A percentile compares a stretch with the other conserved stretches of the same genome.
Conservation (phyloP, 2,888 invertebrate genomes). For the Gerosis bhagava region DNA sequence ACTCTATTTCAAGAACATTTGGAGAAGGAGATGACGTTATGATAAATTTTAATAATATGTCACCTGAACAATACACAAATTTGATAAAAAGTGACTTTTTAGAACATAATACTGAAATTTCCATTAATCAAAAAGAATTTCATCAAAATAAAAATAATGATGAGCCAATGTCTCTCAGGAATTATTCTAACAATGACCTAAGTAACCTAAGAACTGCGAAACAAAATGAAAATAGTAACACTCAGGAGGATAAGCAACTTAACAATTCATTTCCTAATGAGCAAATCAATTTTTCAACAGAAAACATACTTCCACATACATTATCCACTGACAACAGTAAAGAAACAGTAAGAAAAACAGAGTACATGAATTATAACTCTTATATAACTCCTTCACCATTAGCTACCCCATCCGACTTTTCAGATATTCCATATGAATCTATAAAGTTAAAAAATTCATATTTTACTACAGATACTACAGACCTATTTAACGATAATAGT, state of each 20-base stretch:
- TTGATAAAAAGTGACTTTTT: slow-evolving; percentile 58
- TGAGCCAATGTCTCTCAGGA: too few species aligned
- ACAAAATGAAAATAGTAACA: background rate
- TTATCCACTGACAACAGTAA: slow-evolving; percentile 8
- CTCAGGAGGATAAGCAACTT: background rate
- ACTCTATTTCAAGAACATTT: slow-evolving; percentile 69
- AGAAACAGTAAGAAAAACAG: background rate
- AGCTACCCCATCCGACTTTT: background rate
- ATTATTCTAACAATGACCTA: too few species aligned
- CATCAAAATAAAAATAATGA: too few species aligned
- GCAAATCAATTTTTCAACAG: background rate
- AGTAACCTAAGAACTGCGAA: background rate
- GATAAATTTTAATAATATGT: slow-evolving; percentile 72
- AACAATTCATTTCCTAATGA: background rate
- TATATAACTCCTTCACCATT: slow-evolving; percentile 6
- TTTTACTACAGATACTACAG: slow-evolving; percentile 2
- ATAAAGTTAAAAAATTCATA: slow-evolving; percentile 2
- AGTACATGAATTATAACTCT: slow-evolving; percentile 3
- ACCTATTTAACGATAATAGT: slow-evolving; percentile 1
- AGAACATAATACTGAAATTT: slow-evolving; percentile 40
- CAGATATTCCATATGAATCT: slow-evolving; percentile 4
- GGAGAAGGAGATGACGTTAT: slow-evolving; percentile 65
- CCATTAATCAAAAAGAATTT: too few species aligned
- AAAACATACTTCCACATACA: slow-evolving; percentile 3
- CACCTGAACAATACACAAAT: slow-evolving; percentile 64